Evolutionary conservation across 2,888 invertebrate species (phyloP), one percentile per base, ranked within the genome.

Genomic region (Anaspis maculata): DNA sequence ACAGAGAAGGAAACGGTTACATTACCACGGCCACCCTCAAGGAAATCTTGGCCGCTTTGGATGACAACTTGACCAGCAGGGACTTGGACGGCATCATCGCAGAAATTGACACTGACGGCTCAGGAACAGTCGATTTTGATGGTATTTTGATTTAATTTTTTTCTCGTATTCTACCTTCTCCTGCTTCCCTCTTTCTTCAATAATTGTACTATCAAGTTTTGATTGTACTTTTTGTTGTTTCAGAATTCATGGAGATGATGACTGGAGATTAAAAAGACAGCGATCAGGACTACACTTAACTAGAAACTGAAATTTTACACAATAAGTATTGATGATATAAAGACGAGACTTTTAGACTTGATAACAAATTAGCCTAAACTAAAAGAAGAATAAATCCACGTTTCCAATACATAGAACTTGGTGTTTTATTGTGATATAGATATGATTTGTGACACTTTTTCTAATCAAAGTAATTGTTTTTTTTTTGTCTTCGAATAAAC

Each of bases 81-180:
- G 94, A 95, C 63, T 76, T 96, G 49, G 95, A 96, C 62, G 94
- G 92, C 49, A 96, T 96, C 73, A 96, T 96, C 64, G 84, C 87
- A 55, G 95, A 96, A 72, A 95, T 96, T 56, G 96, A 96, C 69
- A 92, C 94, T 41, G 96, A 96, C 67, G 95, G 95, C 33, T 94
- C 94, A 45, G 96, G 96, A 60, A 97, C 96, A 46, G 96, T 97
- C 48, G 97, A 97, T 69, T 97, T 97, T 66, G 96, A 97, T 73
- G 96, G 94, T 94, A 68, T 22, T n/a, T n/a, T n/a, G 11, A 16
- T 23, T 3, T 28, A 26, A n/a, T 27, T 14, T 10, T 6, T 29
- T n/a, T 21, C 9, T 28, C 10, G 21, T 19, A n/a, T 15, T 2
- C 7, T 5, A 16, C 15, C n/a, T n/a, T n/a, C n/a, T 4, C 6